phyloP scores from a whole-genome alignment of 2,113 vertebrate genomes.

The Casuarius casuarius region DNA sequence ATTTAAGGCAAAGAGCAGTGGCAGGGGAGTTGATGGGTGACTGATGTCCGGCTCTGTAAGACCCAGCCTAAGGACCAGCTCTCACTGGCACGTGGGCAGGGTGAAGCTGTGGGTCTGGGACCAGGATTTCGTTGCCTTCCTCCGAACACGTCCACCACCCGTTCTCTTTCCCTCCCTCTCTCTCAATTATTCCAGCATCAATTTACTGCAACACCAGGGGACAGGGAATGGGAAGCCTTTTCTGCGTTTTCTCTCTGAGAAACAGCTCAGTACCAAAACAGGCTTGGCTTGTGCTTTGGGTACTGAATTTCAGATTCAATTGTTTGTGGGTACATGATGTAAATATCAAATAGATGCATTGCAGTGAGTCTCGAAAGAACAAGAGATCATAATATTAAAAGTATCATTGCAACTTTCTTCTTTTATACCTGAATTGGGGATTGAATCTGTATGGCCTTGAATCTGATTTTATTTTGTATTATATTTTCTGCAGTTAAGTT shows the following conservation, averaged over 20 bases:
- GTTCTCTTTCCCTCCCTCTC: not conserved
- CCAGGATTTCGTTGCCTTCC: not conserved
- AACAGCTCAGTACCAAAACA: not conserved
- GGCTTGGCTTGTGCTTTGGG: not conserved
- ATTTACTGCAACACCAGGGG: not conserved
- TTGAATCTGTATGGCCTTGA: not conserved
- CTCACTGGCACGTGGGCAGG: not conserved
- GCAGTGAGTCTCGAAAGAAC: not conserved
- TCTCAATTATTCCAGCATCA: not conserved
- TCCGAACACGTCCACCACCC: fast-evolving
- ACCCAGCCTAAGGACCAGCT: not conserved
- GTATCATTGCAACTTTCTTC: not conserved
- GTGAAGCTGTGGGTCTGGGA: not conserved
- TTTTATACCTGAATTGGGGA: not conserved
- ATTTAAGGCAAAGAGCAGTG: not conserved
- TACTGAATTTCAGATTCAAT: not conserved
- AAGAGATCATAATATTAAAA: not conserved
- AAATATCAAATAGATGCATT: slow-evolving; percentile 20
- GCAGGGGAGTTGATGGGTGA: not conserved
- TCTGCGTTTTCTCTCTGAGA: not conserved
- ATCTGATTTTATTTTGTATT: not conserved
- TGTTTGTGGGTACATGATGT: not conserved
- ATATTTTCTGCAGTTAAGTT: not conserved
- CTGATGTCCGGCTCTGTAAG: not conserved
- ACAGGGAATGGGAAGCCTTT: not conserved